phyloP scores from a whole-genome alignment of 2,888 invertebrate species.

The Parelbella ahira region DNA sequence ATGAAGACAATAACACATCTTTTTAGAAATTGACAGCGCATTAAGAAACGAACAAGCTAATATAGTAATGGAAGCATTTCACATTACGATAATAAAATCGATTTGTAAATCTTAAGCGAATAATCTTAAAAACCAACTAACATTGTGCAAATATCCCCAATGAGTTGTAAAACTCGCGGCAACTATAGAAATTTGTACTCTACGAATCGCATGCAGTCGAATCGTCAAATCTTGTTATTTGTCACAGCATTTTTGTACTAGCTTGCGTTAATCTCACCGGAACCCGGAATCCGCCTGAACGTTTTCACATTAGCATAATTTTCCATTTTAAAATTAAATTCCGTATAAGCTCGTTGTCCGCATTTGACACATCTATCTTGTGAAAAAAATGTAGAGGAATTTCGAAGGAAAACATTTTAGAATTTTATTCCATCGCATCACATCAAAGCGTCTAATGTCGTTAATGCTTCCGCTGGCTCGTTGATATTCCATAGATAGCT shows the following conservation, averaged over 20 bases:
- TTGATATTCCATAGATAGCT: too few species aligned
- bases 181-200: too few species aligned
- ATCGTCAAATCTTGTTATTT: conserved; percentile 4
- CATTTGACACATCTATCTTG: conserved; percentile 9
- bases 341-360: conserved; percentile 1
- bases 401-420: not conserved
- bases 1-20: too few species aligned
- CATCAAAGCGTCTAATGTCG: not conserved
- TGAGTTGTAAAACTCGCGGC: too few species aligned
- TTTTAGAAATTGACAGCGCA: too few species aligned
- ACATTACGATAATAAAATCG: too few species aligned
- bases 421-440: not conserved
- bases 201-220: not conserved
- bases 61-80: too few species aligned
- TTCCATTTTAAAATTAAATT: conserved; percentile 22
- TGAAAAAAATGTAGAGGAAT: not conserved
- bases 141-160: too few species aligned
- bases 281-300: conserved; percentile 10
- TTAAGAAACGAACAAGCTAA: too few species aligned
- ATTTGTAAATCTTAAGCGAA: too few species aligned
- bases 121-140: too few species aligned
- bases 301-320: conserved; percentile 16
- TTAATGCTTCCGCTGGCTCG: too few species aligned
- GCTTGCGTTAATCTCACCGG: conserved; percentile 10
- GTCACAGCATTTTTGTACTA: conserved; percentile 8